These are phyloP conservation scores for Sturnus vulgaris DNA, from an alignment of 2,113 vertebrate genomes.

Conservation along the genomic window DNA sequence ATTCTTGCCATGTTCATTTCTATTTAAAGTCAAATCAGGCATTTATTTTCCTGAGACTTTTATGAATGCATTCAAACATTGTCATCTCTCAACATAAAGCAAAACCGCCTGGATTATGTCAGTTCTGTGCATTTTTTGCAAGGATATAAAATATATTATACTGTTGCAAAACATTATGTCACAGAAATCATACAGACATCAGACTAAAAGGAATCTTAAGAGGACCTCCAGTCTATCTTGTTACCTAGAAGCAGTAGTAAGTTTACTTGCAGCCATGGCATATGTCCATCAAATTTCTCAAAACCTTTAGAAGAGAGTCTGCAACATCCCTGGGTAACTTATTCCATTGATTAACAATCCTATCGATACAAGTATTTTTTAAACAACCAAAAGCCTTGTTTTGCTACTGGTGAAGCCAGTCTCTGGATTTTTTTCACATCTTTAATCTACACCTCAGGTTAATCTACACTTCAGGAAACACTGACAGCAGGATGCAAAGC, in stretches of 20 bases:
- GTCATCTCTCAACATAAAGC: conserved; percentile 1
- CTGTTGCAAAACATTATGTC: neutral
- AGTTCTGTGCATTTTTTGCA: neutral
- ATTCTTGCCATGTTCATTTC: neutral
- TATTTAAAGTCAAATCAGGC: conserved; percentile 25
- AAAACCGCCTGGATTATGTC: conserved; percentile 1
- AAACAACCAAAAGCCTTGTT: neutral
- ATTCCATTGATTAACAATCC: neutral
- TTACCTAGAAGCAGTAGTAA: neutral
- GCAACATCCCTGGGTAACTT: neutral
- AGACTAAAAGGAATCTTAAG: neutral
- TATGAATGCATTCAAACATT: neutral
- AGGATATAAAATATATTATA: neutral
- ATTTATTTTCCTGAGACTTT: conserved; percentile 19
- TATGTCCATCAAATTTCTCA: neutral
- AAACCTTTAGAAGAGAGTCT: neutral
- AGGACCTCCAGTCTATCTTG: neutral
- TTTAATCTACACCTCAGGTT: neutral
- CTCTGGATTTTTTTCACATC: neutral
- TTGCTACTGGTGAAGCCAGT: neutral
- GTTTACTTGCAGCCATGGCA: neutral
- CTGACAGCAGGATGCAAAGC: neutral
- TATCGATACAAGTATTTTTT: neutral
- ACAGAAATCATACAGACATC: neutral
- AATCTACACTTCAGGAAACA: neutral